A percentile compares a stretch with the other conserved stretches of the same genome.
Conservation (phyloP, 2,113 vertebrate species). For the Antigone vipio region DNA sequence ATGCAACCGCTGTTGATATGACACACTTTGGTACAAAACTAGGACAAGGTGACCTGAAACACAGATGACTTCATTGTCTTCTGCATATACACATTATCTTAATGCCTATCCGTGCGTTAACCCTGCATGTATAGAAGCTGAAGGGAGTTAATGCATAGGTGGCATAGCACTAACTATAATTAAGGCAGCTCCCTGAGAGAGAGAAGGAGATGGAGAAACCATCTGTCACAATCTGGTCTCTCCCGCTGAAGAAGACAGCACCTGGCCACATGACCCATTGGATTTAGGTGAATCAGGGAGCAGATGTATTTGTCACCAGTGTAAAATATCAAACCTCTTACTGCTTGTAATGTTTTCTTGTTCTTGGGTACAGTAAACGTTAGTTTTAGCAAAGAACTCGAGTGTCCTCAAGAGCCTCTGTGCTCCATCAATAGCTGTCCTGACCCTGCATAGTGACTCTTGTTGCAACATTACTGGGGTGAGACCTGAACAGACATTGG, state of each 20-base stretch:
- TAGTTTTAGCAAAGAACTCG: not conserved
- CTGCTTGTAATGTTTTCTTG: not conserved
- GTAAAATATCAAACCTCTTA: not conserved
- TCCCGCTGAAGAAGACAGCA: not conserved
- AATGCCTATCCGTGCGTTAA: not conserved
- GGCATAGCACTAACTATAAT: not conserved
- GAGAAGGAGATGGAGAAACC: not conserved
- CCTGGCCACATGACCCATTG: not conserved
- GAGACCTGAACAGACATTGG: not conserved
- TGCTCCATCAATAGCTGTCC: not conserved
- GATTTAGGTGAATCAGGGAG: not conserved
- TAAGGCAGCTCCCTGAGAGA: not conserved
- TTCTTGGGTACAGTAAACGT: not conserved
- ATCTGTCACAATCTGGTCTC: not conserved
- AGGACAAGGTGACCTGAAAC: not conserved
- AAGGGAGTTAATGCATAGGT: not conserved
- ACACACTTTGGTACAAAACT: not conserved
- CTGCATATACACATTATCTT: not conserved
- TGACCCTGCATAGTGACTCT: fast-evolving
- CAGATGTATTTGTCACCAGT: not conserved
- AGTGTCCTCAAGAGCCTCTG: not conserved
- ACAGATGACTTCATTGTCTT: not conserved
- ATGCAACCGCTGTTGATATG: not conserved
- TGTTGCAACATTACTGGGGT: not conserved
- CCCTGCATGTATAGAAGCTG: not conserved